Conservation (phyloP, 2,797 vertebrate species). For the Anguilla marmorata region DNA sequence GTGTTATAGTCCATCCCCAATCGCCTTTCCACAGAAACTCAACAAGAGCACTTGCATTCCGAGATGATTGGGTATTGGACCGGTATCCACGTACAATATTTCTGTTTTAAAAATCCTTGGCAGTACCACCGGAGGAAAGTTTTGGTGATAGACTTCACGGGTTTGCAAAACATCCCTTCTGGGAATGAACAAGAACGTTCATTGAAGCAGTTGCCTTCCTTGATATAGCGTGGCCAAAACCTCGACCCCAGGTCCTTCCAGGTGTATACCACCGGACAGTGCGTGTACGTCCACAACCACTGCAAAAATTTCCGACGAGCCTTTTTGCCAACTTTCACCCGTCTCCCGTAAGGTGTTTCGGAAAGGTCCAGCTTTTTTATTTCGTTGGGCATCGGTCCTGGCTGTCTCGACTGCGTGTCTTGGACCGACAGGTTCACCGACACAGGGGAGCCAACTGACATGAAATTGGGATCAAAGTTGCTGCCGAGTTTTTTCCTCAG, state of each 20-base stretch:
- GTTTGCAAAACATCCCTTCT: conserved; percentile 91
- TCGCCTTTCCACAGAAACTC: conserved; percentile 62
- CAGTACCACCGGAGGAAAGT: conserved; percentile 91
- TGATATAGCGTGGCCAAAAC: conserved; percentile 92
- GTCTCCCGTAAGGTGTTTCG: conserved; percentile 80
- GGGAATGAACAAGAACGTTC: conserved; percentile 90
- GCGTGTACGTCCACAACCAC: conserved; percentile 89
- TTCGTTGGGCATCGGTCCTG: conserved; percentile 77
- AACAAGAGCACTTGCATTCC: conserved; percentile 94
- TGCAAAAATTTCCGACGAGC: conserved; percentile 88
- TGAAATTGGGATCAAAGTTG: conserved; percentile 85
- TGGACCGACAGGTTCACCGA: conserved; percentile 72
- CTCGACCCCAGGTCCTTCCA: conserved; percentile 91
- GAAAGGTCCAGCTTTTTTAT: conserved; percentile 84
- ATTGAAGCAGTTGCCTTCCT: conserved; percentile 88
- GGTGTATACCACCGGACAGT: conserved; percentile 86
- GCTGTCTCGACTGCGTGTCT: conserved; percentile 67
- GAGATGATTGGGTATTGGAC: conserved; percentile 94
- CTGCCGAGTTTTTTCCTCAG: conserved; percentile 88
- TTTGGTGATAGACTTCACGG: conserved; percentile 87
- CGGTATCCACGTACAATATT: conserved; percentile 93
- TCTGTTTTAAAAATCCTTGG: conserved; percentile 88
- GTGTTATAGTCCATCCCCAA: conserved; percentile 53
- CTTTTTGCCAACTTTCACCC: conserved; percentile 85
- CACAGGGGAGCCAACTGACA: conserved; percentile 79